Percentiles rank a stretch among this genome's conserved stretches.
Conservation (phyloP, 2,113 vertebrate genomes). For the Reinhardtius hippoglossoides region DNA sequence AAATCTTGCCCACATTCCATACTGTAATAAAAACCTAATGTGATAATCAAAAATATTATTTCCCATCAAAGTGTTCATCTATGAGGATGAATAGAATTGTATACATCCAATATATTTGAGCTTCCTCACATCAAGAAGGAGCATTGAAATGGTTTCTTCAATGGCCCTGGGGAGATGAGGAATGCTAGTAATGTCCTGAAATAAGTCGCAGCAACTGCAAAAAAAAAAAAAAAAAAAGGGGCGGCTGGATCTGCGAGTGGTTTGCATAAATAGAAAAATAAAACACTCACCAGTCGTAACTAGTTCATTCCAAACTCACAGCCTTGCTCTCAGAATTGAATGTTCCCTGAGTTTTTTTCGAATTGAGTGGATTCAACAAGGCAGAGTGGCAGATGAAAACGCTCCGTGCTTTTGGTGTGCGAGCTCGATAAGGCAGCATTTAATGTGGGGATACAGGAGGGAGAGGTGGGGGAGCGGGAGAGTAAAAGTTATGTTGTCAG, state of each 20-base stretch:
- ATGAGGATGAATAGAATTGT: neutral
- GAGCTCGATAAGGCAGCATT: conserved; percentile 48
- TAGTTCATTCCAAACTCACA: conserved; percentile 23
- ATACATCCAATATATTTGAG: neutral
- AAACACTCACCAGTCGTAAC: conserved; percentile 30
- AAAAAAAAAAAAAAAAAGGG: conserved; percentile 3
- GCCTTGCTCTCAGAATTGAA: conserved; percentile 11
- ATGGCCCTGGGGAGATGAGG: neutral
- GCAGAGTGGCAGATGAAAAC: conserved; percentile 35
- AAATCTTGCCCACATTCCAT: neutral
- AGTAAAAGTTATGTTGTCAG: conserved; percentile 60
- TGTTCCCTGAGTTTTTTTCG: conserved; percentile 38
- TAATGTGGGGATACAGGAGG: conserved; percentile 39
- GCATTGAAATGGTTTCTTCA: neutral
- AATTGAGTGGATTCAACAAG: conserved; percentile 40
- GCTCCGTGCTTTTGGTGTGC: conserved; percentile 17
- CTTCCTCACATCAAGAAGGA: neutral
- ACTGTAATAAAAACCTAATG: neutral
- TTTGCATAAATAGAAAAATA: conserved; percentile 34
- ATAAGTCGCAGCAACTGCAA: conserved; percentile 8
- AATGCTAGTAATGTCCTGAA: conserved; percentile 18
- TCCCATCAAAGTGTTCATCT: neutral
- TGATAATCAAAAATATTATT: neutral
- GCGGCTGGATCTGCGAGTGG: neutral
- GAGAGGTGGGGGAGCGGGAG: conserved; percentile 14